Evolutionary conservation across 2,797 vertebrate genomes (phyloP).

Genomic region (Sebastes diaconus): DNA sequence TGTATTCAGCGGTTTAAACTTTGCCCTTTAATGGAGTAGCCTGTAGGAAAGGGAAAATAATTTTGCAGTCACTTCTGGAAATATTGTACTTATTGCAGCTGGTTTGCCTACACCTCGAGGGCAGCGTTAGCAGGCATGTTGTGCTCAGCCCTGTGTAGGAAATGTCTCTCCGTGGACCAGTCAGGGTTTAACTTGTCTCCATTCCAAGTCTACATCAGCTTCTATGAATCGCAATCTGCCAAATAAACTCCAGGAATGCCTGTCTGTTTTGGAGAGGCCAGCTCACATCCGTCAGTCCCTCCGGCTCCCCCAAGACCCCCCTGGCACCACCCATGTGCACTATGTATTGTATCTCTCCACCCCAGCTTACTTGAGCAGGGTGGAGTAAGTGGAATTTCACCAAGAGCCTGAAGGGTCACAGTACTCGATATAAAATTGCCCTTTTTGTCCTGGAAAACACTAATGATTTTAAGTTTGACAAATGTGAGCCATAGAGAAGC

Average conservation of each 20-base stretch:
- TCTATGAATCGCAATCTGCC: slow-evolving; percentile 52
- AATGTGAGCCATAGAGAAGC: slow-evolving; percentile 7
- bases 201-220: slow-evolving; percentile 46
- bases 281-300: slow-evolving; percentile 34
- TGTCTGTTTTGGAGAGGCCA: slow-evolving; percentile 48
- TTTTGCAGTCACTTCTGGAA: slow-evolving; percentile 51
- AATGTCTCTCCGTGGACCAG: slow-evolving; percentile 47
- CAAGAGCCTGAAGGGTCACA: slow-evolving; percentile 12
- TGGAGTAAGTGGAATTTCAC: slow-evolving; percentile 29
- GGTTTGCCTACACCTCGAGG: slow-evolving; percentile 44
- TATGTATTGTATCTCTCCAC: slow-evolving; percentile 31
- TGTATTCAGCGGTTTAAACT: slow-evolving; percentile 47
- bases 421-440: neutral
- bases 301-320: slow-evolving; percentile 38
- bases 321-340: slow-evolving; percentile 40
- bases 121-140: slow-evolving; percentile 3
- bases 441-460: neutral
- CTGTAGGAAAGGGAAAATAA: slow-evolving; percentile 42
- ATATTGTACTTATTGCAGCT: slow-evolving; percentile 35
- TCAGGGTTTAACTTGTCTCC: slow-evolving; percentile 43
- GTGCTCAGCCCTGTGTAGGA: slow-evolving; percentile 34
- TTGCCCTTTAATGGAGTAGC: slow-evolving; percentile 29
- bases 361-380: slow-evolving; percentile 24
- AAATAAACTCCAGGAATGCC: slow-evolving; percentile 64
- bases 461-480: slow-evolving; percentile 13